These are phyloP conservation scores for Upupa epops DNA, from an alignment of 2,113 vertebrate genomes.

Conservation along the genomic window DNA sequence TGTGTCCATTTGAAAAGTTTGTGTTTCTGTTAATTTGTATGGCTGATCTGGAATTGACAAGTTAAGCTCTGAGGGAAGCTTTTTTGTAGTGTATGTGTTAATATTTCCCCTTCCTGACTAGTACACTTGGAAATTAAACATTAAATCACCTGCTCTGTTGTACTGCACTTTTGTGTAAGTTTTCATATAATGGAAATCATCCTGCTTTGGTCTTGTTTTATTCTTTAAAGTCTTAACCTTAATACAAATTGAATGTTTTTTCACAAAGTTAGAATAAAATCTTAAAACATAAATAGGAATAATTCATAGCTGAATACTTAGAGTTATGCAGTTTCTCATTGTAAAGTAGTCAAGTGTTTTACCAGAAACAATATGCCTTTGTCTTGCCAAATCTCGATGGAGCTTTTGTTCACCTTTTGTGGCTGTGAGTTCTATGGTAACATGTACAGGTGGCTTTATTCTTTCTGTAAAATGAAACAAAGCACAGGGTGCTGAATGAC, in stretches of 20 bases:
- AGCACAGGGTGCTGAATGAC: not conserved
- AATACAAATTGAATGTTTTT: not conserved
- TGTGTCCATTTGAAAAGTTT: constrained; percentile 43
- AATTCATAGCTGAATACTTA: not conserved
- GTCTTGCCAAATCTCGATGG: not conserved
- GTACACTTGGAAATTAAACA: not conserved
- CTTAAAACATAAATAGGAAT: not conserved
- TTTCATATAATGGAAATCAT: not conserved
- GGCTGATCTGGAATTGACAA: not conserved
- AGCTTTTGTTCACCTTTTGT: constrained; percentile 46
- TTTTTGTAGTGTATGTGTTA: not conserved
- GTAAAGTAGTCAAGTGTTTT: not conserved
- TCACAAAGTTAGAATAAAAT: not conserved
- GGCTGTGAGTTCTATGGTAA: not conserved
- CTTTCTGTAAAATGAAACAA: not conserved
- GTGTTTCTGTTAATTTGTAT: constrained; percentile 5
- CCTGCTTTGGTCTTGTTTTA: not conserved
- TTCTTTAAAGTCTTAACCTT: not conserved
- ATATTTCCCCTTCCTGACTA: not conserved
- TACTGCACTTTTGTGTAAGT: not conserved
- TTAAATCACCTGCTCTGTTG: constrained; percentile 36
- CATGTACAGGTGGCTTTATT: constrained; percentile 20
- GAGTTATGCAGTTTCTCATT: not conserved
- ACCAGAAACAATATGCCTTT: not conserved
- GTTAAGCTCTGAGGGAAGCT: constrained; percentile 11